Conservation (phyloP, 2,888 invertebrate genomes). For the Caenorhabditis panamensis region DNA sequence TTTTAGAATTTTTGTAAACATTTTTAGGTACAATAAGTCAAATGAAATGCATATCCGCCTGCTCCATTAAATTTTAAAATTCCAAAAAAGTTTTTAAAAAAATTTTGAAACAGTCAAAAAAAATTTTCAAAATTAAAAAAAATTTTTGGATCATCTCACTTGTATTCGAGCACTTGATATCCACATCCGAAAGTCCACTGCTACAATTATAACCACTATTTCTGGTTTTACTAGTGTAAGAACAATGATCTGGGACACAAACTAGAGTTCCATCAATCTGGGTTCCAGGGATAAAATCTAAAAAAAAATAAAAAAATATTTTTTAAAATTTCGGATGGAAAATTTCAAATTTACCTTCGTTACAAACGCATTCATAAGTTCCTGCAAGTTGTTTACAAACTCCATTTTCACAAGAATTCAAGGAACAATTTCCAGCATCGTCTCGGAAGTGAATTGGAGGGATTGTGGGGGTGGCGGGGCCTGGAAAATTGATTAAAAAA, state of each 20-base stretch:
- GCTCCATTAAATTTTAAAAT: no score
- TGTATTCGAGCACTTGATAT: neutral
- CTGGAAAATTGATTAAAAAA: constrained; percentile 3
- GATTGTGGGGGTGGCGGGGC: neutral
- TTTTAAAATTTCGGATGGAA: neutral
- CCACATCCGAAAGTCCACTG: constrained; percentile 7
- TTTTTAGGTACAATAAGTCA: no score
- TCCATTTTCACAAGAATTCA: constrained; percentile 47
- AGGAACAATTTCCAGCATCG: neutral
- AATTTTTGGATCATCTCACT: neutral
- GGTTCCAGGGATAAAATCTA: constrained; percentile 24
- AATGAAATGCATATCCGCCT: no score
- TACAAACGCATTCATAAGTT: constrained; percentile 26
- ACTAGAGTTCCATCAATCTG: neutral
- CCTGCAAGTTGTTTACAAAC: constrained; percentile 3
- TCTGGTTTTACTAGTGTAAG: constrained; percentile 13
- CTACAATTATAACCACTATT: constrained; percentile 39
- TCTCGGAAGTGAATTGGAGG: constrained; percentile 17
- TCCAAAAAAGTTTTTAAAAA: no score
- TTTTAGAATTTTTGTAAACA: no score
- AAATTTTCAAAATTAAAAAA: neutral
- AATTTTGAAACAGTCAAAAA: no score
- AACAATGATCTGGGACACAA: constrained; percentile 48
- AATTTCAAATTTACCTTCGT: constrained; percentile 22
- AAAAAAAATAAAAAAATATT: neutral